phyloP scores from a whole-genome alignment of 2,888 invertebrate species.

The Clivina fossor region DNA sequence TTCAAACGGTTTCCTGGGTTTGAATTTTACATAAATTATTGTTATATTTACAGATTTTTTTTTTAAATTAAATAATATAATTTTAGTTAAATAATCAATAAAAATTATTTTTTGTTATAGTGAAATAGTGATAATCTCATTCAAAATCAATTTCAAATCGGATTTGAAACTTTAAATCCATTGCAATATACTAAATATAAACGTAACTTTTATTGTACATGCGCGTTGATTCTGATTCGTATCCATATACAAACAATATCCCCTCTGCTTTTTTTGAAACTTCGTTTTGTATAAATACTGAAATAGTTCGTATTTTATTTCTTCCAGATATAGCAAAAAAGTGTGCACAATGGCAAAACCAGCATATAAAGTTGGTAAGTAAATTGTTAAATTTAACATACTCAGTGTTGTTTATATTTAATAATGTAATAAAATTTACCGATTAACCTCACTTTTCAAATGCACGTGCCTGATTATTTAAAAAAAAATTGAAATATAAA shows the following conservation, averaged over 20 bases:
- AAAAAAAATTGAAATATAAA: not conserved
- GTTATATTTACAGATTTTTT: too few species aligned
- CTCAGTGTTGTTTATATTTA: not conserved
- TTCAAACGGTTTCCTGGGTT: too few species aligned
- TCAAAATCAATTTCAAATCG: too few species aligned
- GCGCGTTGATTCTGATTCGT: not conserved
- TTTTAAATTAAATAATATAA: too few species aligned
- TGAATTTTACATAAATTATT: too few species aligned
- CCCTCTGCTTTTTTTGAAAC: conserved; percentile 10
- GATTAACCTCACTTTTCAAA: conserved; percentile 16
- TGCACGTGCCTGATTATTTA: conserved; percentile 8
- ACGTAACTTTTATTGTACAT: not conserved
- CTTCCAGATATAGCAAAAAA: conserved; percentile 14
- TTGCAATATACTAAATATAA: too few species aligned
- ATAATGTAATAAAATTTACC: not conserved
- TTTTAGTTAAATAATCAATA: too few species aligned
- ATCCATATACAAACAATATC: not conserved
- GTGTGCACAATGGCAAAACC: conserved; percentile 49
- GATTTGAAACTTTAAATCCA: too few species aligned
- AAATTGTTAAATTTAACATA: conserved; percentile 16
- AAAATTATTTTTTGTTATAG: too few species aligned
- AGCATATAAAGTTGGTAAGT: conserved; percentile 58
- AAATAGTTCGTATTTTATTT: not conserved
- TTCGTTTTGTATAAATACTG: conserved; percentile 25
- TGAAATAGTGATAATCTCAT: too few species aligned